Base-by-base conservation (phyloP, 2,888 invertebrate genomes). In the Polydrusus cervinus region DNA sequence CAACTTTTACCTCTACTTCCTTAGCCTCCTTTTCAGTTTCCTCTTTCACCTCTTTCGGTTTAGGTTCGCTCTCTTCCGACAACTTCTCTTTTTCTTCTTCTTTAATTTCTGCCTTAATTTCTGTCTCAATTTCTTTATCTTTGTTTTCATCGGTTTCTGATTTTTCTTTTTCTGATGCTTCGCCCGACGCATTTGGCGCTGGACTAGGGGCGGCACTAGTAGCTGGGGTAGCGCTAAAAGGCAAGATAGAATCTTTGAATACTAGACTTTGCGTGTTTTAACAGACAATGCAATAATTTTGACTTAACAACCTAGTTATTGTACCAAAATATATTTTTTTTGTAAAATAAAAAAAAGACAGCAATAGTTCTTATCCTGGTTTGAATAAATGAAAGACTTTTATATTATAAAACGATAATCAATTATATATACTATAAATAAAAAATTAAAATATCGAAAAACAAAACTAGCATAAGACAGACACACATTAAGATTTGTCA, bases 171-270 rank as follows among this genome's bases (percentile, higher is more conserved):
- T 83, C 83, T 10, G 78, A 64, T 40, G 68, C 53, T 65, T 79
- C 80, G 18, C 57, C 49, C 8, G 69, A 20, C 3, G 72, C 61
- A 51, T 90, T 90, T 0, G 94, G 93, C 0, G 93, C 92, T 0
- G 95, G 94, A 83, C 93, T 93, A 0, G 95, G 91, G 0, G 93
- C 93, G 0, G 93, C 92, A 83, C 93, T 93, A 16, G 92, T 91
- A 0, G 92, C 91, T 0, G 91, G 90, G 0, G 91, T 91, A 6
- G 90, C 91, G 68, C 91, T 75, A 18, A 34, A 67, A 90, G 0
- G 90, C 90, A 79, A 51, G 10, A 65, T 20, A 10, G 6, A 57
- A 14, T 34, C 18, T 57, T 57, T 30, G 30, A 57, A 57, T 1
- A 25, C 25, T 25, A 25, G 1, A 25, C 5, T 25, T 25, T 25